Base-by-base conservation (phyloP, 1,140 invertebrate genomes). In the Drosophila simulans region DNA sequence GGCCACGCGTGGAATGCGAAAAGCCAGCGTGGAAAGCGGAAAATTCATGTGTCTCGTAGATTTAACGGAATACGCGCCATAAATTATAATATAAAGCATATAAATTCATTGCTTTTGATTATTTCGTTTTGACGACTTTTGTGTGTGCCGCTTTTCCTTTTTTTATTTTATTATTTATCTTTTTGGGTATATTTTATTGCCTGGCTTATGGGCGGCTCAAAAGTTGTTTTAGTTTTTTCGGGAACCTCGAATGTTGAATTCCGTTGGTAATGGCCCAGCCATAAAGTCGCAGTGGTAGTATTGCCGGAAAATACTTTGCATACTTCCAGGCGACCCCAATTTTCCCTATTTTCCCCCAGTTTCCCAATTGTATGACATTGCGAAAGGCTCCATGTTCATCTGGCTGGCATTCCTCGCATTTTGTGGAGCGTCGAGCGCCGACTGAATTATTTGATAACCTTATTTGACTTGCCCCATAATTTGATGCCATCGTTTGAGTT, bases 1-100 rank as follows among this genome's bases (percentile, higher is more conserved):
- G 60, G 75, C 84, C 83, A 83, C 83, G 83, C 83, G 79, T 83
- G 83, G 83, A 88, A 86, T 88, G 75, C 72, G 83, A 76, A 88
- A 86, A 86, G 83, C 62, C 78, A 60, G 69, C 77, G 58, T 78
- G 68, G 77, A 81, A 86, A 86, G 58, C 52, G 63, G 58, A 31
- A 31, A 31, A 31, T 57, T 11, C 56, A 20, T 46, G 4, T 52
- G 75, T 52, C 65, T 59, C 64, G 52, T 51, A 55, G 68, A 77
- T 77, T 83, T 66, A 66, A 31, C 72, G 45, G 58, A 85, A 85
- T 78, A 81, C 63, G 71, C 83, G 57, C 64, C 80, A 89, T 88
- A 88, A 88, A 88, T 88, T 88, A 88, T 80, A 80, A 88, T 73
- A 77, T 69, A 70, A 77, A 63, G 78, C 77, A 80, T 64, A 89